phyloP scores from a whole-genome alignment of 2,113 vertebrate genomes.

The Mus spicilegus region DNA sequence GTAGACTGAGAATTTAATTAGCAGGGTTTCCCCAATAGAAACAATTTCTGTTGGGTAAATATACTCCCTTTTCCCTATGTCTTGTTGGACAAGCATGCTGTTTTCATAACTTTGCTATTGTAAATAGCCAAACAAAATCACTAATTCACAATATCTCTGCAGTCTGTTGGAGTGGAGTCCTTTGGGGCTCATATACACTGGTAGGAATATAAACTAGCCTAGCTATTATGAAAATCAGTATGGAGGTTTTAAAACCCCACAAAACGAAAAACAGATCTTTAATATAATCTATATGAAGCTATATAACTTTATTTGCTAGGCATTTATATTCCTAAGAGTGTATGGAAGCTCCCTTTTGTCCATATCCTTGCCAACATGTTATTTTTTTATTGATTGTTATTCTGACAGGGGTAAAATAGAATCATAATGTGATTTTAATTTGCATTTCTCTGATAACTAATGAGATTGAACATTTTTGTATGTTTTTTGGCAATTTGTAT shows the following conservation, averaged over 20 bases:
- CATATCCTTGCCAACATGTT: neutral
- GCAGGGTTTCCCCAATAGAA: too few species aligned
- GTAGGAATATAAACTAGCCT: neutral
- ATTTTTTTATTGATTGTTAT: neutral
- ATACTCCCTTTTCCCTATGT: neutral
- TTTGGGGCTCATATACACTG: neutral
- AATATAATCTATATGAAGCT: neutral
- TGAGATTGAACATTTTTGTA: neutral
- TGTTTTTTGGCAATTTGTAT: neutral
- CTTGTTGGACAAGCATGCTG: neutral
- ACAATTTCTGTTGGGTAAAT: neutral
- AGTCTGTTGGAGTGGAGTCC: neutral
- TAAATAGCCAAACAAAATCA: neutral
- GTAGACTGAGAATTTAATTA: too few species aligned
- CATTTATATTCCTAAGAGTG: neutral
- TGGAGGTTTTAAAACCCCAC: neutral
- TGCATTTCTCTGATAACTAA: neutral
- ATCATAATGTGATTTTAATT: neutral
- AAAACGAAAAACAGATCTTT: neutral
- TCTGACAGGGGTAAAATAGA: neutral
- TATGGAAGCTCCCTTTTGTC: too few species aligned
- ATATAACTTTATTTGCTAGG: neutral
- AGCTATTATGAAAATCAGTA: neutral
- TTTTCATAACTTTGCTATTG: neutral
- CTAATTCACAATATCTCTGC: neutral